A percentile compares a stretch with the other conserved stretches of the same genome.
Conservation (phyloP, 2,113 vertebrate species). For the Hemiscyllium ocellatum region DNA sequence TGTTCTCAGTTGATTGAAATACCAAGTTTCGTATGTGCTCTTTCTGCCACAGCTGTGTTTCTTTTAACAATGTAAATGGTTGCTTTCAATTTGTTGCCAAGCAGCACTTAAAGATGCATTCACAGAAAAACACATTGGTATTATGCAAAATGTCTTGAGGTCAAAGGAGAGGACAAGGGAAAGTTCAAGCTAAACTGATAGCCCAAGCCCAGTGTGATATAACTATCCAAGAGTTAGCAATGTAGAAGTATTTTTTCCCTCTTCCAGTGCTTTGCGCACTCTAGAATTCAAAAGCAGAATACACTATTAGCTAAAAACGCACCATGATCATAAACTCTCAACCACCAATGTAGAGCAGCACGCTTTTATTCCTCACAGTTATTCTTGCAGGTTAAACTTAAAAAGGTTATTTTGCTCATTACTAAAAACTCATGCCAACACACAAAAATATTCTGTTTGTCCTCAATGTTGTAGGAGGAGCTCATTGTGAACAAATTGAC, state of each 20-base stretch:
- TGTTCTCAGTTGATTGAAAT: constrained; percentile 3
- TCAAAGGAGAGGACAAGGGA: constrained; percentile 3
- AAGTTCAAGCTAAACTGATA: constrained; percentile 26
- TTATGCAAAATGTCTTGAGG: constrained; percentile 19
- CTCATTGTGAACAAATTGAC: neutral
- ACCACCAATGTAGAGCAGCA: neutral
- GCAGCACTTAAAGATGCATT: neutral
- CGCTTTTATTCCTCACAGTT: neutral
- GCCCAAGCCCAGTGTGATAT: neutral
- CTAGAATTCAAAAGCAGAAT: neutral
- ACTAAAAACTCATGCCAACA: neutral
- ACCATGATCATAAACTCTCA: neutral
- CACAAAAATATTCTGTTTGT: neutral
- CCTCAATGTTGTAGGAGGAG: neutral
- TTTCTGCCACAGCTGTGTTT: constrained; percentile 32
- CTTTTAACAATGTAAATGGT: constrained; percentile 32
- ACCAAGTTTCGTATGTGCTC: neutral
- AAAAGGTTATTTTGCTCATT: neutral
- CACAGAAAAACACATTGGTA: constrained; percentile 23
- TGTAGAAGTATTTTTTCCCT: neutral
- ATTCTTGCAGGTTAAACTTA: neutral
- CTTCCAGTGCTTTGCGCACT: neutral
- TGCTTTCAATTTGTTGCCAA: constrained; percentile 32
- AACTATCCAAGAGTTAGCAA: constrained; percentile 10
- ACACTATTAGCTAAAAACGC: neutral